Evolutionary conservation across 1,140 invertebrate species (phyloP).

Genomic region (Maconellicoccus hirsutus): DNA sequence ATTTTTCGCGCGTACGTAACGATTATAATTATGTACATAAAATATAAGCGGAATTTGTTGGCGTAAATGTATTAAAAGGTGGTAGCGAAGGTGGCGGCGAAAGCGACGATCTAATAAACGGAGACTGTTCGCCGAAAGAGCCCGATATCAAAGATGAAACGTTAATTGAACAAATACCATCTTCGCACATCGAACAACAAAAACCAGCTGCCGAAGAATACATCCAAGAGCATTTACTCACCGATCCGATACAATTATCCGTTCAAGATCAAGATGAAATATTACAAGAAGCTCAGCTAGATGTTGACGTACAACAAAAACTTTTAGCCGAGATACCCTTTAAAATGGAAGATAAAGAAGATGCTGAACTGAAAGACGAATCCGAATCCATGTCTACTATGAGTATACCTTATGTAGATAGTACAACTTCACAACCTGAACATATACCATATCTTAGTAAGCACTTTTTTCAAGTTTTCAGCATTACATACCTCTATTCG

Average conservation of each 20-base stretch:
- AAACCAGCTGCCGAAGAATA: not conserved
- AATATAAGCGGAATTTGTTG: no score
- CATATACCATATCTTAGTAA: conserved; percentile 19
- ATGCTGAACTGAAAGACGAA: not conserved
- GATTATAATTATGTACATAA: no score
- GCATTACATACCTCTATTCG: no score
- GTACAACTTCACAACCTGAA: conserved; percentile 10
- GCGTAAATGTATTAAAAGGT: not conserved
- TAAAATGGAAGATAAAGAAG: conserved; percentile 6
- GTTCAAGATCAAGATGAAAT: conserved; percentile 1
- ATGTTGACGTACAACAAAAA: conserved; percentile 12
- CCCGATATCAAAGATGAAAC: not conserved
- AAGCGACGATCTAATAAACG: conserved; percentile 11
- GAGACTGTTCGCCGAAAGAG: conserved; percentile 12
- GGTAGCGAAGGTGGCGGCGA: conserved; percentile 16
- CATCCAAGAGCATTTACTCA: not conserved
- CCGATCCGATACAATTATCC: conserved; percentile 9
- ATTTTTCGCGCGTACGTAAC: no score
- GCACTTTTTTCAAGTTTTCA: not conserved
- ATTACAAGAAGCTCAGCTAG: not conserved
- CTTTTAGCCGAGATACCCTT: not conserved
- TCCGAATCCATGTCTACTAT: not conserved
- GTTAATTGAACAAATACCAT: not conserved
- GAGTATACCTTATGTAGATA: not conserved
- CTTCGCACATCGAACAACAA: not conserved